Evolutionary conservation across 2,888 invertebrate genomes (phyloP), one percentile per base, ranked within the genome.

Genomic region (Lampropteryx suffumata): DNA sequence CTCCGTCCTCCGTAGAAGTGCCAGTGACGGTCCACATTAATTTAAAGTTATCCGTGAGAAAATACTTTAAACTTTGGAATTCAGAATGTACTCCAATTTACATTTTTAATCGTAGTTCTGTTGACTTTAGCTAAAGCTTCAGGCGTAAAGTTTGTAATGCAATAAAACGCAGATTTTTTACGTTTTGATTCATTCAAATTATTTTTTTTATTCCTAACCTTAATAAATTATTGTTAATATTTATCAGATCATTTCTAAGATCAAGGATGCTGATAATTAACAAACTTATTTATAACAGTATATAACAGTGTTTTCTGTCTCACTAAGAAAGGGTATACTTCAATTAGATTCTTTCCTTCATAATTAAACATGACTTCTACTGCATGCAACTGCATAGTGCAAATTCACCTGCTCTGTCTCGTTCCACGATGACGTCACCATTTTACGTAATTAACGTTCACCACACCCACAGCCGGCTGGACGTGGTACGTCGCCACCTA

Each of bases 41-140:
- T 85, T 84, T 84, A 84, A 85, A 85, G 76, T 84, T 84, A 82
- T 78, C 81, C 76, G 64, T 74, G 72, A 75, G 79, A 81, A 82
- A 84, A 83, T 83, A 79, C 80, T 80, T 82, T 76, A 75, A 82
- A 84, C 75, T 85, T 85, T 76, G 73, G 76, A 79, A 83, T 79
- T 62, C 75, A 76, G 77, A 83, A 80, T 76, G 79, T 76, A 79
- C 71, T 76, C 71, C 77, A 76, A 83, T 84, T 84, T 81, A 76
- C 78, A 83, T 84, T 84, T 84, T 84, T 83, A 79, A 82, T 81
- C 76, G 71, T 73, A 73, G 68, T 78, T 77, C 70, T 71, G 70
- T 74, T 76, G 77, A 76, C 75, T 77, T 71, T 56, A 65, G 70
- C 74, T 17, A 73, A 71, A 74, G 68, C 69, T 66, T 65, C 69